Base-by-base conservation (phyloP, 2,797 vertebrate species). In the Chelidonichthys spinosus region DNA sequence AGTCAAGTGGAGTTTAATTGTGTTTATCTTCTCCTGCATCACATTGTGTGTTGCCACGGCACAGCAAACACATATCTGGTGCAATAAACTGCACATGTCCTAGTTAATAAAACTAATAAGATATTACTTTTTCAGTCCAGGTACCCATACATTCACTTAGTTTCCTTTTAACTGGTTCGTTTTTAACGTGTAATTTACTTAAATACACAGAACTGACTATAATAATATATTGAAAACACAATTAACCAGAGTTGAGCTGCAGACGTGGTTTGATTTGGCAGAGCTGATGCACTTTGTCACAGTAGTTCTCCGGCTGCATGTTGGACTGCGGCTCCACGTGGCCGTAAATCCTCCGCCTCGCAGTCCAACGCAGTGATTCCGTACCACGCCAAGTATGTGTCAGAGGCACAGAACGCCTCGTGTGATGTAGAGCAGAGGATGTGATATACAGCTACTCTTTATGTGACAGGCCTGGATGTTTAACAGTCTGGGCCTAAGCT, bases 241-340 rank as follows among this genome's bases (percentile, higher is more conserved):
- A 71, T 69, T 88, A 93, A 90, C 89, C 85, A 71, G 88, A 46
- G 93, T 58, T 53, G 66, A 69, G 62, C 62, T 68, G 33, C 59
- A 60, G 69, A 92, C 11, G 58, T 92, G 92, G 94, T 94, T 91
- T 89, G 88, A 85, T 90, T 81, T 95, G 95, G 93, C 95, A 95
- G 93, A 88, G 86, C 91, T 92, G 91, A 94, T 94, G 90, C 92
- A 89, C 74, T 54, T 92, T 96, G 94, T 95, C 95, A 92, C 90
- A 79, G 88, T 73, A 89, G 92, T 95, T 93, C 85, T 71, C 60
- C 87, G 65, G 9, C 85, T 85, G 33, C 91, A 85, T 87, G 90
- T 68, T 85, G 91, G 92, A 76, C 81, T 63, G 62, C 78, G 92
- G 90, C 89, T 79, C 88, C 89, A 93, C 90, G 79, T 74, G 64